Evolutionary conservation across 2,797 vertebrate genomes (phyloP), one percentile per base, ranked within the genome.

Genomic region (Notolabrus celidotus): DNA sequence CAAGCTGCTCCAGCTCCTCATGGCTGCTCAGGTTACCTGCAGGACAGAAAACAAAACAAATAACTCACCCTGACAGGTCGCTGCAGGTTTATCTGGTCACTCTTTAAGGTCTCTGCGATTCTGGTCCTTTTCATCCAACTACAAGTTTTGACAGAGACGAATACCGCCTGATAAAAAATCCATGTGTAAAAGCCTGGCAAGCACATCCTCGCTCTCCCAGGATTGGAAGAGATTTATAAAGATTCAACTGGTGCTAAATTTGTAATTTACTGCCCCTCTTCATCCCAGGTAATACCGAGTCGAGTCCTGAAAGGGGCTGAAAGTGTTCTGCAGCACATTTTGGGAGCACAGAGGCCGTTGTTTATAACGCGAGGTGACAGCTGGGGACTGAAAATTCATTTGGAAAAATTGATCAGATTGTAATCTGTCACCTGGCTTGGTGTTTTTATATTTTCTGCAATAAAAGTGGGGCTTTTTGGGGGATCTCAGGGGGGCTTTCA

Each of bases 11-110:
- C 80, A 99, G 84, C 46, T 98, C 96, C 75, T 95, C 78, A 0
- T 98, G 97, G 53, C 96, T 96, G 86, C 94, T 92, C 67, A 99
- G 87, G 74, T 96, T 97, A 62, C 96, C 98, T 99, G 46, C 6
- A 36, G 50, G 67, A 79, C 36, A 80, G 51, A 64, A 51, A 83
- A 67, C 41, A 71, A 41, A 69, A 77, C 46, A 25, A 12, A 41
- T 70, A 17, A 56, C 9, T 68, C 67, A 64, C n/a, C 17, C 4
- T 41, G 46, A 77, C 23, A 51, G 34, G 6, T 43, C 73, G 25
- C 60, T 61, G 19, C 20, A 39, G 38, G 20, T 61, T 74, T 58
- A 49, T 71, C 41, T 43, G 29, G n/a, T 23, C 19, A 20, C 12
- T 45, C 46, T 54, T 70, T 58, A 31, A 72, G n/a, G 36, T 57